These are phyloP conservation scores for Rhagoletis zephyria DNA, from an alignment of 1,140 invertebrate species.

Conservation along the genomic window DNA sequence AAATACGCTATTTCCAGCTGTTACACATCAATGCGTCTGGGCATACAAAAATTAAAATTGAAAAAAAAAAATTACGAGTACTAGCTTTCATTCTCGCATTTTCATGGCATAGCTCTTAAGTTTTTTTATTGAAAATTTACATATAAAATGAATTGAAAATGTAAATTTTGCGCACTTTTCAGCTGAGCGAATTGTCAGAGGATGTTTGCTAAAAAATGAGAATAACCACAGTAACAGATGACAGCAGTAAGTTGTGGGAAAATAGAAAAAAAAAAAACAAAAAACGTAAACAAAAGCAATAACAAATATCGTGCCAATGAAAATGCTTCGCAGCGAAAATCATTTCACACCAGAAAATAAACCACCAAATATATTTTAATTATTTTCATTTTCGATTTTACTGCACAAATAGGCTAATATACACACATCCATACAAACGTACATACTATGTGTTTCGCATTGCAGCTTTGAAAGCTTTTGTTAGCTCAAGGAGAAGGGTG, in stretches of 20 bases:
- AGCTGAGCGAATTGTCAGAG: conserved; percentile 16
- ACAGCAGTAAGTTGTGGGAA: background rate
- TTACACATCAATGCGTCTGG: conserved; percentile 18
- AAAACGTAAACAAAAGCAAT: conserved; percentile 28
- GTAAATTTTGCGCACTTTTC: conserved; percentile 49
- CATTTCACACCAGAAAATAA: conserved; percentile 44
- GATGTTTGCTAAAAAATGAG: conserved; percentile 5
- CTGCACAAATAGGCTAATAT: background rate
- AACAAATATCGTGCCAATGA: background rate
- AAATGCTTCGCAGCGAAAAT: conserved; percentile 6
- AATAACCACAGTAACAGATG: conserved; percentile 8
- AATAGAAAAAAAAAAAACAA: background rate
- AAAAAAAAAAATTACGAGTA: background rate
- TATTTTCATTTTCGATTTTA: conserved; percentile 48
- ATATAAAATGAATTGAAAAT: conserved; percentile 46
- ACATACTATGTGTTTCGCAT: too few species aligned
- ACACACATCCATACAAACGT: too few species aligned
- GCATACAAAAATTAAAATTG: conserved; percentile 28
- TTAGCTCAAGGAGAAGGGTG: too few species aligned
- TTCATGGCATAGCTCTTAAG: background rate
- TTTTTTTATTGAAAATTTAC: conserved; percentile 27
- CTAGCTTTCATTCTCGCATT: background rate
- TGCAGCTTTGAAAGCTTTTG: too few species aligned
- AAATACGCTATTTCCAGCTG: conserved; percentile 12
- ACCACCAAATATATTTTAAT: conserved; percentile 45